phyloP scores from a whole-genome alignment of 2,113 vertebrate species.

The Rhinichthys klamathensis region DNA sequence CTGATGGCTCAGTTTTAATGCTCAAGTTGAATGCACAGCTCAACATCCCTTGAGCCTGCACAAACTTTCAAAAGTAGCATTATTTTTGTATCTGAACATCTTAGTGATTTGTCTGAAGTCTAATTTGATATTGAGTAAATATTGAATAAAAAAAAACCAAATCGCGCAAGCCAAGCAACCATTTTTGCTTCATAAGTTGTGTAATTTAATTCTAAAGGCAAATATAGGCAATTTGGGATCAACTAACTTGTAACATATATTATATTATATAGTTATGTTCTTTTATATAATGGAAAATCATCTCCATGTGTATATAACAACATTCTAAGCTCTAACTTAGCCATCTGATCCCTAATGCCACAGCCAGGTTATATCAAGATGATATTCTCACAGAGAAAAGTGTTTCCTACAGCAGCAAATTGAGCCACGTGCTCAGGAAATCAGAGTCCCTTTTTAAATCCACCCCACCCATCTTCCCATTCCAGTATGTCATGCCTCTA shows the following conservation, averaged over 20 bases:
- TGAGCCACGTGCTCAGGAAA: background rate
- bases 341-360: background rate
- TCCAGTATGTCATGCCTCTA: conserved; percentile 29
- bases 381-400: background rate
- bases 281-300: background rate
- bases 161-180: too few species aligned
- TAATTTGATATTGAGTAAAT: too few species aligned
- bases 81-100: too few species aligned
- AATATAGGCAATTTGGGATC: too few species aligned
- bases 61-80: background rate
- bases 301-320: background rate
- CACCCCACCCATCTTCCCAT: conserved; percentile 6
- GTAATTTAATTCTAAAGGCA: too few species aligned
- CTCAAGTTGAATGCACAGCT: background rate
- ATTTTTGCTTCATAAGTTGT: too few species aligned
- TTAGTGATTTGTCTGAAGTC: too few species aligned
- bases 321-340: background rate
- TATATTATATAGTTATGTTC: background rate
- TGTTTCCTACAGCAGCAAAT: conserved; percentile 16
- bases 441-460: conserved; percentile 24
- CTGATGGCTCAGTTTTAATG: background rate
- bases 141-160: too few species aligned
- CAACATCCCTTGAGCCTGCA: background rate
- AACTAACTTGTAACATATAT: too few species aligned
- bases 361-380: conserved; percentile 16